These are phyloP conservation scores for Polylopha cassiicola DNA, from an alignment of 2,888 invertebrate genomes.

Conservation along the genomic window DNA sequence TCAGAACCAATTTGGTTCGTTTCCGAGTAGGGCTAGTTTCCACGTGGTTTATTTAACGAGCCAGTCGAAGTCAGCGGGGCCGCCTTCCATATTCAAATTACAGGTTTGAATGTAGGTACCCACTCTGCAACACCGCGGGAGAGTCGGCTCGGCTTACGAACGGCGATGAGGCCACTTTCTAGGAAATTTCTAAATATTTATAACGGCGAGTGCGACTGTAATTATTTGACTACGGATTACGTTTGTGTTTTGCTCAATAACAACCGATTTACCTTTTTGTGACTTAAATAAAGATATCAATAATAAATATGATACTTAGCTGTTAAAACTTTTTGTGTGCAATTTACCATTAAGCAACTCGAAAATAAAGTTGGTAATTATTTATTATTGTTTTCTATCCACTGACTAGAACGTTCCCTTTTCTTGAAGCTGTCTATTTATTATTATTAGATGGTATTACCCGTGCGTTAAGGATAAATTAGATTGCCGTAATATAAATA, in stretches of 20 bases:
- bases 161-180: constrained; percentile 40
- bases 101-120: constrained; percentile 52
- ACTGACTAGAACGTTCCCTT: constrained; percentile 59
- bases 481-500: constrained; percentile 63
- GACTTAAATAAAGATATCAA: too few relatives aligned
- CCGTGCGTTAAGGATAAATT: constrained; percentile 59
- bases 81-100: constrained; percentile 60
- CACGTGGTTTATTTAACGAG: constrained; percentile 43
- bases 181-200: constrained; percentile 46
- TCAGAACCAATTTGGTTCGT: constrained; percentile 26
- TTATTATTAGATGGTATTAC: constrained; percentile 70
- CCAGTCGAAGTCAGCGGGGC: constrained; percentile 31
- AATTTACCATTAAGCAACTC: constrained; percentile 35
- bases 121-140: constrained; percentile 37
- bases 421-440: constrained; percentile 62
- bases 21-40: constrained; percentile 42
- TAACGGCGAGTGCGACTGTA: constrained; percentile 23
- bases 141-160: constrained; percentile 31
- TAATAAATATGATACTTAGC: too few relatives aligned
- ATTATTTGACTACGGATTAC: constrained; percentile 20
- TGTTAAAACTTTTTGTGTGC: too few relatives aligned
- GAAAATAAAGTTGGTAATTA: constrained; percentile 50
- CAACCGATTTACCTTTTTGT: too few relatives aligned
- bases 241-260: constrained; percentile 12
- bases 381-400: constrained; percentile 60